A percentile compares a stretch with the other conserved stretches of the same genome.
phyloP scores from a whole-genome alignment of 2,113 vertebrate species.

The Mionectes macconnelli region DNA sequence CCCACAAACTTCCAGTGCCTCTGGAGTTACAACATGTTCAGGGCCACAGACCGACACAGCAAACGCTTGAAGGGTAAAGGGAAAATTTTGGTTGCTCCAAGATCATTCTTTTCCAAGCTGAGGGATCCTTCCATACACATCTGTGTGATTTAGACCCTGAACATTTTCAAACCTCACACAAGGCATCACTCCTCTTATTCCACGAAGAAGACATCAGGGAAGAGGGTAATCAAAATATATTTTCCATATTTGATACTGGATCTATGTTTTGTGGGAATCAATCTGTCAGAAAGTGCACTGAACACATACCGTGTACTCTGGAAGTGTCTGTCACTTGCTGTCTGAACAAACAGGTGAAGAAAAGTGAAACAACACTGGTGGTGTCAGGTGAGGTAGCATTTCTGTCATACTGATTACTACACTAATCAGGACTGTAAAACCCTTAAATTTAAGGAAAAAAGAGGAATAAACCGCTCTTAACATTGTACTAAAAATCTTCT shows the following conservation, averaged over 20 bases:
- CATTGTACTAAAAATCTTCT: not conserved
- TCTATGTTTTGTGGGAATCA: not conserved
- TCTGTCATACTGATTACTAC: not conserved
- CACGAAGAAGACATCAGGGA: not conserved
- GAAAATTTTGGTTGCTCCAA: not conserved
- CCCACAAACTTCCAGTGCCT: not conserved
- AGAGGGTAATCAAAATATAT: not conserved
- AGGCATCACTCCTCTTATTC: not conserved
- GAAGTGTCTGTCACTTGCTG: not conserved
- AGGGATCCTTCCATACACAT: not conserved
- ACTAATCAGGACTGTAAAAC: not conserved
- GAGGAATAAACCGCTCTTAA: not conserved
- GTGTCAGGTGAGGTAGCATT: not conserved
- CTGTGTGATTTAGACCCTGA: not conserved
- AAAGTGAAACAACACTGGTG: not conserved
- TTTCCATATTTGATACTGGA: not conserved
- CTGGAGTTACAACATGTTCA: not conserved
- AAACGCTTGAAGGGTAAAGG: not conserved
- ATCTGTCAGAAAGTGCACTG: not conserved
- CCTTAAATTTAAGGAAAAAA: not conserved
- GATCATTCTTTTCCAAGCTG: not conserved
- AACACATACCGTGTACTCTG: not conserved
- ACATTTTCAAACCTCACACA: not conserved
- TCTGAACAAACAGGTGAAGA: not conserved
- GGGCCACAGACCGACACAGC: not conserved